Base-by-base conservation (phyloP, 92 coral and sea anemone species). In the Meandrina meandrites region DNA sequence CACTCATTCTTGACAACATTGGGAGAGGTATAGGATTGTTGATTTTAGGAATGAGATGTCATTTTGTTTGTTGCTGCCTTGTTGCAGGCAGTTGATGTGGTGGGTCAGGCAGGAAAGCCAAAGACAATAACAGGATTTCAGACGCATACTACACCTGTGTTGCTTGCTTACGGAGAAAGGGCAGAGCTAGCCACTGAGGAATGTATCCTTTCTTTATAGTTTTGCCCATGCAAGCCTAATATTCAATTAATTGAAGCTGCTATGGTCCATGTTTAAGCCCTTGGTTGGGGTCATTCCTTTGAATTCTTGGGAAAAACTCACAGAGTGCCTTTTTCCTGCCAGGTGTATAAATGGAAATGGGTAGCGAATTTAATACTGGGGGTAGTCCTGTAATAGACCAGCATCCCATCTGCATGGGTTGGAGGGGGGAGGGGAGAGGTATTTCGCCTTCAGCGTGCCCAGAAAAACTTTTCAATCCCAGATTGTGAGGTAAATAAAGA, bases 31-130 rank as follows among this genome's bases (percentile, higher is more conserved):
- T 22, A 24, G 28, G 21, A 21, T 8, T 10, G 10, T 60, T 21
- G 4, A 28, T 2, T 7, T 57, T 19, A 58, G 10, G 22, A 56
- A 71, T 71, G 76, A 14, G 24, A 7, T 34, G 14, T 32, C 11
- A 2, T 18, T 1, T 2, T 57, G 19, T 73, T 57, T 4, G 16
- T 51, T 80, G 35, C 42, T 2, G 7, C 42, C 36, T 68, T n/a
- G 10, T 70, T 58, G 11, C 82, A 97, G 99, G 99, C 99, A 7
- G 99, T 97, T 2, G 99, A 97, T 86, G 96, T 93, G 0, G 99
- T 97, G 32, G 99, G 99, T 31, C 99, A 97, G 87, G 99, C 99
- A 62, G 99, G 99, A 60, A 97, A 97, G 83, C 99, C 99, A 0
- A 97, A 97, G 82, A 95, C 99, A 35, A 97, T 97, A 80, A 97